Evolutionary conservation across 2,113 vertebrate genomes (phyloP).

Genomic region (Megaptera novaeangliae): DNA sequence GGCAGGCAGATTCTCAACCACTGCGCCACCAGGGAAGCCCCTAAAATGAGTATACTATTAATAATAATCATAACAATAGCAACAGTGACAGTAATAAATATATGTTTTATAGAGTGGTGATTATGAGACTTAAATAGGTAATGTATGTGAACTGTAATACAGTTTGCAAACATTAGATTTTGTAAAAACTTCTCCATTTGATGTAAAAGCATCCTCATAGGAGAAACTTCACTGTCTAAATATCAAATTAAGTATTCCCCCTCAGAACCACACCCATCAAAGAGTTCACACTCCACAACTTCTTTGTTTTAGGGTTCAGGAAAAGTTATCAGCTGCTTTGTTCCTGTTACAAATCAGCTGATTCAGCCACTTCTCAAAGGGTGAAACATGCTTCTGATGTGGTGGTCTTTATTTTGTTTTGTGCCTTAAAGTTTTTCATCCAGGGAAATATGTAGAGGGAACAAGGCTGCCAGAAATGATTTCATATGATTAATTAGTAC

Average conservation of each 20-base stretch:
- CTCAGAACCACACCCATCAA: background rate
- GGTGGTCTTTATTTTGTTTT: background rate
- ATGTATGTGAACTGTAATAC: background rate
- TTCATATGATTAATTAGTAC: conserved; percentile 2
- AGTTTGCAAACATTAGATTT: background rate
- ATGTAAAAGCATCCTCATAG: background rate
- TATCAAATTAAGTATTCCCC: background rate
- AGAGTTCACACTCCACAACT: background rate
- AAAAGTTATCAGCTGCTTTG: conserved; percentile 9
- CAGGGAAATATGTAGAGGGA: background rate
- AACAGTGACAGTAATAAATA: background rate
- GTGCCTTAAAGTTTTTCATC: conserved; percentile 26
- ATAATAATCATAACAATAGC: background rate
- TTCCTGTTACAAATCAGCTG: background rate
- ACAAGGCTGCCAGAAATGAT: background rate
- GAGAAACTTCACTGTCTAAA: background rate
- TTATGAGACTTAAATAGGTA: background rate
- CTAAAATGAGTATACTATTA: background rate
- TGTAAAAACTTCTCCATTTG: background rate
- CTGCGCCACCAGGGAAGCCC: too few species aligned
- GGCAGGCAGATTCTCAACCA: too few species aligned
- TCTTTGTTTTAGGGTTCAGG: background rate
- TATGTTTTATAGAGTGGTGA: background rate
- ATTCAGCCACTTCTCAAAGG: conserved; percentile 6
- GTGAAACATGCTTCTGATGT: background rate